Evolutionary conservation across 2,797 vertebrate genomes (phyloP), one percentile per base, ranked within the genome.

Genomic region (Rallus crepitans): DNA sequence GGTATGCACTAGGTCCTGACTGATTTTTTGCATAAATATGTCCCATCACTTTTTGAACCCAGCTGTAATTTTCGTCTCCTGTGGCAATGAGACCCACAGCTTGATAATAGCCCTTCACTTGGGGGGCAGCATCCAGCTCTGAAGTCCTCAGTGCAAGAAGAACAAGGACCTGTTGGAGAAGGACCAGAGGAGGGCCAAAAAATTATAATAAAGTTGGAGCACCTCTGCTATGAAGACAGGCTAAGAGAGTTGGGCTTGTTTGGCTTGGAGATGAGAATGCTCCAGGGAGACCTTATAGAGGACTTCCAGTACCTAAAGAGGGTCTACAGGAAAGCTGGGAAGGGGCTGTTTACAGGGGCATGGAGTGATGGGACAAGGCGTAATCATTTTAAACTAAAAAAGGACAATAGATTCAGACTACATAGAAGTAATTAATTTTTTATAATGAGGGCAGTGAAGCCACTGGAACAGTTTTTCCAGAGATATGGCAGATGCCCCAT

Each of bases 141-240:
- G n/a, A n/a, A 40, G 37, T 24, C 47, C 15, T 39, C 16, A 30
- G 5, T 1, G 30, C 11, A 33, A 2, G 27, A 55, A 86, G 53
- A 40, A 12, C 6, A 25, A 8, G 25, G n/a, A 56, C 17, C 8
- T 73, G 6, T 48, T 18, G 25, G 53, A 55, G 3, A 0, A 0
- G 9, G 14, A 53, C 40, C 56, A 65, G 50, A 57, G 16, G 23
- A 64, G 4, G 7, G 13, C 11, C 47, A 71, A 50, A 20, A 78
- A 16, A 15, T 56, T 5, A 35, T 73, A 23, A 48, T 40, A 31
- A 9, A 5, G 2, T 1, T 56, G 56, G 14, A 42, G 2, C 24
- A n/a, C 4, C 7, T 73, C 18, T 73, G 5, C 24, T 48, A 2
- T 16, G 25, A 48, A 3, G 11, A 69, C 4, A 37, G 16, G 5